Evolutionary conservation across 2,888 invertebrate species (phyloP), one percentile per base, ranked within the genome.

Genomic region (Trissolcus brochymenae): DNA sequence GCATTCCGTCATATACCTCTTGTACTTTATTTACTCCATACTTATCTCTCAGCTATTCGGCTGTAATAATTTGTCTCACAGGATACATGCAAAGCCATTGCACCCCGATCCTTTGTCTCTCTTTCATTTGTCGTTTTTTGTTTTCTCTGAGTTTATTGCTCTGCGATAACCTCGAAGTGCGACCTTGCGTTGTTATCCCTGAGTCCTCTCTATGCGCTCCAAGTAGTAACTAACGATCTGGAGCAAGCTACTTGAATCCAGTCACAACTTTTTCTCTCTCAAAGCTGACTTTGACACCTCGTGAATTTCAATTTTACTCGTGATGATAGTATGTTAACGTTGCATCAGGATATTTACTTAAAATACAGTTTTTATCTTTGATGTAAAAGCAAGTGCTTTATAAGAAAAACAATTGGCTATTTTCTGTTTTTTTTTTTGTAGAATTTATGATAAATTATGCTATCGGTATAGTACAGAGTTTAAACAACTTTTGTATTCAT

Each of bases 91-190:
- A 35, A 9, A 0, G 35, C 7, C 6, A 61, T 55, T 57, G 64
- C 50, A 46, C n/a, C 14, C 46, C 9, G 46, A 46, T 46, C 35
- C 35, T 35, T 35, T 35, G 35, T 35, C 35, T 61, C 73, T 51
- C 68, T 71, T 70, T 75, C 79, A 59, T 76, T 55, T 64, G 60
- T 61, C 82, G 78, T 83, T 85, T 84, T 35, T 86, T 86, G 85
- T 85, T 85, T 82, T 83, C 81, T 82, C 81, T 81, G 80, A 86
- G 87, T 87, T 87, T 87, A 87, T 85, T 85, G 86, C 84, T 81
- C 79, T 74, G 82, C 87, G 87, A 88, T 88, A 88, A 87, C 87
- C 87, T 80, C 80, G 74, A 76, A 77, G 80, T 77, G 78, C 83
- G 84, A 84, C 84, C 85, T 80, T 78, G 81, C 81, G 81, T 82